Conservation (phyloP, 1,140 invertebrate genomes). For the Drosophila lini region DNA sequence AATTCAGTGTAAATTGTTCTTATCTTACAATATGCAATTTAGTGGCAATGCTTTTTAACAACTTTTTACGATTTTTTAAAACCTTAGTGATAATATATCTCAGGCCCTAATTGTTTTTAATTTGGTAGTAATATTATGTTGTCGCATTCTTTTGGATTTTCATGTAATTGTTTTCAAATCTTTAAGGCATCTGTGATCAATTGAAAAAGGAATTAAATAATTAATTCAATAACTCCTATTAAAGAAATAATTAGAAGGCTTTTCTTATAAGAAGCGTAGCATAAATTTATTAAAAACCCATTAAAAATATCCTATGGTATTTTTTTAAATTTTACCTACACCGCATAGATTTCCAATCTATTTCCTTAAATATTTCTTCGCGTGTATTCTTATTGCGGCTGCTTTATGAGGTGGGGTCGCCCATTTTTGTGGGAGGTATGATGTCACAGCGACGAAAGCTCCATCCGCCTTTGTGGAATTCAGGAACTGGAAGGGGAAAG, state of each 20-base stretch:
- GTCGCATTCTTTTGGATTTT: too few relatives aligned
- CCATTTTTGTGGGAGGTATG: constrained; percentile 59
- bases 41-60: too few relatives aligned
- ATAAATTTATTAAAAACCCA: background rate
- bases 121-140: background rate
- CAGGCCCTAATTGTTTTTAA: background rate
- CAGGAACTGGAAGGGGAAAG: background rate
- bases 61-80: background rate
- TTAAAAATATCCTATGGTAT: background rate
- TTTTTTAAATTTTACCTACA: background rate
- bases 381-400: constrained; percentile 25
- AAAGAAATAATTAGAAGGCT: too few relatives aligned
- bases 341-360: background rate
- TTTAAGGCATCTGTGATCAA: too few relatives aligned
- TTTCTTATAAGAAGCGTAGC: background rate
- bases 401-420: constrained; percentile 28
- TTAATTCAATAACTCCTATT: too few relatives aligned
- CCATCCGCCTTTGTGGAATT: background rate
- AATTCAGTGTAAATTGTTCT: background rate
- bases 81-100: background rate
- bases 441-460: constrained; percentile 58
- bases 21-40: too few relatives aligned
- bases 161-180: background rate
- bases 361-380: background rate
- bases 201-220: too few relatives aligned